Evolutionary conservation across 2,888 invertebrate genomes (phyloP), one percentile per base, ranked within the genome.

Genomic region (Zaprionus lineosus): DNA sequence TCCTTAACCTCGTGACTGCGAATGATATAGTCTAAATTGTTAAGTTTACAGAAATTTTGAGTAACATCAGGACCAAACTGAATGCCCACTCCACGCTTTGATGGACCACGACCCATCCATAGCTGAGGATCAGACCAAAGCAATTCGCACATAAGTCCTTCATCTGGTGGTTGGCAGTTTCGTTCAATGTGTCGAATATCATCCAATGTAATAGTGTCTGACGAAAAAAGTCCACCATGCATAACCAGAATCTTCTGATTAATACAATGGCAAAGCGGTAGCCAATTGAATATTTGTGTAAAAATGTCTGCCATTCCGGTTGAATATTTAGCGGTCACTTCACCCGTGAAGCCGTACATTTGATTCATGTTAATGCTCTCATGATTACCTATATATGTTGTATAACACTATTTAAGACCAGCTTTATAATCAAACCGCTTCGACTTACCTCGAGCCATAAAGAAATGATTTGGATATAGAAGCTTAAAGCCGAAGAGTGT

Each of bases 41-140:
- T 99, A 21, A 92, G 90, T 58, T 93, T 91, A 46, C 97, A 92
- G 92, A 99, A 99, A 47, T 91, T 91, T 70, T 94, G 91, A 0
- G 99, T 99, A 3, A 99, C 95, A 90, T 99, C 98, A 0, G 99
- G 99, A 1, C 99, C 99, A 91, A 99, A 99, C 91, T 99, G 99
- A 78, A 98, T 96, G 31, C 99, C 99, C 2, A 99, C 98, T 7
- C 99, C 99, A 61, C 99, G 93, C 90, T 98, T 99, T 67, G 98
- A 98, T 0, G 97, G 96, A 0, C 97, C 94, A 26, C 97, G 92
- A 0, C 99, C 99, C 47, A 89, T 87, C 91, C 95, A 94, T 5
- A 95, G 95, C 87, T 98, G 98, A 0, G 99, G 99, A 91, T 99
- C 99, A 0, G 98, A 98, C 99, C 99, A 99, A 11, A 99, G 92